These are phyloP conservation scores for Plotosus lineatus DNA, from an alignment of 2,113 vertebrate genomes.

Conservation along the genomic window DNA sequence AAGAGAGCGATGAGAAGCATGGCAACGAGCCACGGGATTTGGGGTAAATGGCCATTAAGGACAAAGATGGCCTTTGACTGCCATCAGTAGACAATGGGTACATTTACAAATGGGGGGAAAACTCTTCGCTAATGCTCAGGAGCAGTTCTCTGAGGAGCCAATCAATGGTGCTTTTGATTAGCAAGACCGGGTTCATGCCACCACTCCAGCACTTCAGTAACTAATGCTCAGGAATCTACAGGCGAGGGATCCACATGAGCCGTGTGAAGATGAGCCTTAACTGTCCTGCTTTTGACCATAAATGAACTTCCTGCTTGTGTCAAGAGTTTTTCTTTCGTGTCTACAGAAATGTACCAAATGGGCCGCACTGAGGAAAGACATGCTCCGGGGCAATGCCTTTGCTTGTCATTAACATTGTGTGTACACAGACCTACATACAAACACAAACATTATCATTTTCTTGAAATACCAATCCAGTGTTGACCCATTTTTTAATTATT, in stretches of 20 bases:
- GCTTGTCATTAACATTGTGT: constrained; percentile 31
- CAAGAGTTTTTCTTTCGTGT: background rate
- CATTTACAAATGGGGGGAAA: constrained; percentile 52
- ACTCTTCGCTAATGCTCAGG: constrained; percentile 52
- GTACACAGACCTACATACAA: constrained; percentile 1
- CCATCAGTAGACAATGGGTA: constrained; percentile 57
- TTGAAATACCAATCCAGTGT: background rate
- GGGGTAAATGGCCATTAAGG: constrained; percentile 42
- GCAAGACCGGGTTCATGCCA: constrained; percentile 49
- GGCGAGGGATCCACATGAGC: constrained; percentile 39
- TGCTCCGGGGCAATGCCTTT: background rate
- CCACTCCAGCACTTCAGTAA: constrained; percentile 49
- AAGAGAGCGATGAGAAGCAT: constrained; percentile 18
- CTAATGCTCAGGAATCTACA: constrained; percentile 52
- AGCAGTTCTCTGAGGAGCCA: constrained; percentile 42
- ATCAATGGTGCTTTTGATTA: constrained; percentile 63
- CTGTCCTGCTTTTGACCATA: constrained; percentile 29
- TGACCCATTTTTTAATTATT: no score
- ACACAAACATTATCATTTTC: background rate
- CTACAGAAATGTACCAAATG: constrained; percentile 12
- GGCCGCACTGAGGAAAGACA: constrained; percentile 18
- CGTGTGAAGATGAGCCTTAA: constrained; percentile 58
- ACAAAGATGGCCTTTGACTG: constrained; percentile 49
- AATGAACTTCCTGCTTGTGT: constrained; percentile 35
- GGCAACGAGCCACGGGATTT: constrained; percentile 37